phyloP scores from a whole-genome alignment of 2,113 vertebrate species.

The Mus pahari region DNA sequence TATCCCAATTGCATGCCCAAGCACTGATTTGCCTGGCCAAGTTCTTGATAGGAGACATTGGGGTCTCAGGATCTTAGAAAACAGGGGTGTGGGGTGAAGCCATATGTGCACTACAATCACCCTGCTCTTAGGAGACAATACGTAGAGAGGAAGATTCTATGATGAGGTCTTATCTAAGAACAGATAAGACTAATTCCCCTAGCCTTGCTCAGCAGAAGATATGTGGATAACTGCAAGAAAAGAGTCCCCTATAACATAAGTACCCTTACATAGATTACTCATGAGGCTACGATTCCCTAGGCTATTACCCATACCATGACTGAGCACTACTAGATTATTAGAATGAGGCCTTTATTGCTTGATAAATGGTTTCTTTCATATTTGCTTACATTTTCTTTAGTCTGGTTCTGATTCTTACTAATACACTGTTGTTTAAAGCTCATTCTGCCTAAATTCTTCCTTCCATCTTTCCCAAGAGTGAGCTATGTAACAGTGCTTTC shows the following conservation, averaged over 20 bases:
- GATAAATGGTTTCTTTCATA: background rate
- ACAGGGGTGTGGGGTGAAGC: background rate
- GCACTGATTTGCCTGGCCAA: background rate
- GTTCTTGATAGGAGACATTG: background rate
- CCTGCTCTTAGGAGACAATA: background rate
- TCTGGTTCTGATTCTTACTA: background rate
- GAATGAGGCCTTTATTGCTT: background rate
- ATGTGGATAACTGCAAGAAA: conserved; percentile 23
- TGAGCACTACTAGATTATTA: background rate
- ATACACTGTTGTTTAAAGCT: background rate
- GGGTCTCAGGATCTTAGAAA: background rate
- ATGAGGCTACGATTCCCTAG: background rate
- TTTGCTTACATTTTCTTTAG: background rate
- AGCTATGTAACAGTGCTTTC: background rate
- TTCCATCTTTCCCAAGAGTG: background rate
- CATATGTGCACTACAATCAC: background rate
- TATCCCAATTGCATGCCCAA: conserved; percentile 16
- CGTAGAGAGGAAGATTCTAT: background rate
- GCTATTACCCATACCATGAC: background rate
- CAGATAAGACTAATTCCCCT: background rate
- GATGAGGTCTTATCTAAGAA: background rate
- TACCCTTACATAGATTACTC: conserved; percentile 20
- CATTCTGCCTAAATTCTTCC: background rate
- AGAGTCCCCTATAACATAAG: background rate
- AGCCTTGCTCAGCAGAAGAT: background rate